These are phyloP conservation scores for Cyclophora albipunctata DNA, from an alignment of 2,888 invertebrate genomes.

Conservation along the genomic window DNA sequence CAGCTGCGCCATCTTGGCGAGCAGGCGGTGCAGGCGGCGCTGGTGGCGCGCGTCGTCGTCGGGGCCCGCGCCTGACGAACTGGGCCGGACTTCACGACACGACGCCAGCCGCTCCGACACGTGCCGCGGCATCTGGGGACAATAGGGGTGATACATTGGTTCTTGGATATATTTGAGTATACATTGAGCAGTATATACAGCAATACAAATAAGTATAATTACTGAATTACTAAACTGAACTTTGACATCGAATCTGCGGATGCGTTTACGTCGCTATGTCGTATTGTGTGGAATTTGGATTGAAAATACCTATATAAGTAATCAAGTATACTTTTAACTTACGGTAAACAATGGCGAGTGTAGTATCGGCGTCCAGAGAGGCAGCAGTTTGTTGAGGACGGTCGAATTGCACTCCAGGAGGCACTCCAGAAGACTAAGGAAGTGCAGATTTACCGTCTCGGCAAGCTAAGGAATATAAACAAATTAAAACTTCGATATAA, in stretches of 20 bases:
- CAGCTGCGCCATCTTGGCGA: slow-evolving; percentile 98
- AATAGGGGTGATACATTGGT: no score
- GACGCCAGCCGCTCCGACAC: slow-evolving; percentile 89
- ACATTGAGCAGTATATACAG: neutral
- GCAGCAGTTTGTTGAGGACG: slow-evolving; percentile 91
- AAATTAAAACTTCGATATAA: no score
- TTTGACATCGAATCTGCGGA: no score
- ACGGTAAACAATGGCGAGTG: slow-evolving; percentile 83
- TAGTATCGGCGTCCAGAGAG: slow-evolving; percentile 96
- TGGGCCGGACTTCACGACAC: slow-evolving; percentile 86
- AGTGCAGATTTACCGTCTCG: slow-evolving; percentile 98
- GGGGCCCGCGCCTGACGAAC: slow-evolving; percentile 43
- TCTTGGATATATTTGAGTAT: no score
- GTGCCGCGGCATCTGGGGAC: slow-evolving; percentile 87
- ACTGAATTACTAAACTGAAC: no score
- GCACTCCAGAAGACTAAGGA: slow-evolving; percentile 95
- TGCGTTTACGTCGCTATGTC: no score
- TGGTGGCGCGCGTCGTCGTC: slow-evolving; percentile 76
- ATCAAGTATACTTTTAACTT: slow-evolving; percentile 3
- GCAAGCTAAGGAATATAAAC: slow-evolving; percentile 79
- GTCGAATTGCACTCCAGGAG: slow-evolving; percentile 96
- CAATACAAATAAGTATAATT: no score
- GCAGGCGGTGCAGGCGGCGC: slow-evolving; percentile 92
- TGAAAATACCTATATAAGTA: no score
- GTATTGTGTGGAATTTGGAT: no score